A percentile compares a stretch with the other conserved stretches of the same genome.
These are phyloP conservation scores for Meloidogyne chitwoodi DNA, from an alignment of 1,140 invertebrate genomes.

Conservation along the genomic window DNA sequence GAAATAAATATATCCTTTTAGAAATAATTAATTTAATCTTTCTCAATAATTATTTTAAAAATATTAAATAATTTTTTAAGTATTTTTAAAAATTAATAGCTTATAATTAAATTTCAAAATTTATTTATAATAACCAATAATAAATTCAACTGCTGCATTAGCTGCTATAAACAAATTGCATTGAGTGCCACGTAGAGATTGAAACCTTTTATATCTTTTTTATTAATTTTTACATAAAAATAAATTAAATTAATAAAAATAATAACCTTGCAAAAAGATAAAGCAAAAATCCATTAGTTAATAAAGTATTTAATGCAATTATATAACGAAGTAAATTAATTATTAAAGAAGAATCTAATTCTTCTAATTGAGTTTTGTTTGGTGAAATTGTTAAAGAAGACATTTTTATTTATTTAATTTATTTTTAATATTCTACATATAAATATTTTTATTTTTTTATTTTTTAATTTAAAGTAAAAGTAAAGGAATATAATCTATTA, in stretches of 20 bases:
- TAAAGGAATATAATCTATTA: too few species aligned
- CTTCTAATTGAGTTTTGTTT: not conserved
- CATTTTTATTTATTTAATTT: too few species aligned
- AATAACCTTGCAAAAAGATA: not conserved
- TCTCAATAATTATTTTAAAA: too few species aligned
- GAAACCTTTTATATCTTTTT: not conserved
- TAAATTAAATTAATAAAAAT: not conserved
- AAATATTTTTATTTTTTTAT: too few species aligned
- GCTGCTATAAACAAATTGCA: not conserved
- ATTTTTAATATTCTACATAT: too few species aligned
- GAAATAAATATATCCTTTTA: too few species aligned
- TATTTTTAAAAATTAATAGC: too few species aligned
- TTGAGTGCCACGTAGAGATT: not conserved
- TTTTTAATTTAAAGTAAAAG: too few species aligned
- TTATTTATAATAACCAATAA: not conserved
- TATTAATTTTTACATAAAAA: not conserved
- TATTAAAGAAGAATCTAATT: not conserved
- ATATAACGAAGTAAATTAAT: constrained; percentile 1
- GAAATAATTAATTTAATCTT: too few species aligned
- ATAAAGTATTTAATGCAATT: not conserved
- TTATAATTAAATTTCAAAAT: not conserved
- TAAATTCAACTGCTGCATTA: not conserved
- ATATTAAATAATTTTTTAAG: too few species aligned
- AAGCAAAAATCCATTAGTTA: not conserved
- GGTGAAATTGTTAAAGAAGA: not conserved